Evolutionary conservation across 1,140 invertebrate species (phyloP).

Genomic region (Danaus plexippus): DNA sequence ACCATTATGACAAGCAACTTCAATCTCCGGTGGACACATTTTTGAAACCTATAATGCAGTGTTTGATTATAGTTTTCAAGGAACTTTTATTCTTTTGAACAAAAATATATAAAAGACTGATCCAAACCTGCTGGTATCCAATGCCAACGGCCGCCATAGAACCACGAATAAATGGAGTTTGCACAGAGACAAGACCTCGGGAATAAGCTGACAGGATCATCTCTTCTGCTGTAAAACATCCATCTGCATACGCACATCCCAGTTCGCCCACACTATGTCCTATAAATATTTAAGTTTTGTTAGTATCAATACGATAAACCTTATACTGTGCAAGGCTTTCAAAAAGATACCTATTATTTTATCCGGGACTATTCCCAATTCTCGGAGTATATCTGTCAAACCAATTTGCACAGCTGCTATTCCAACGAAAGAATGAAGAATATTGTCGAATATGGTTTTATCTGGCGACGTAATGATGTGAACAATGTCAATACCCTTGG

Average conservation of each 20-base stretch:
- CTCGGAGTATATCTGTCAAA: slow-evolving; percentile 76
- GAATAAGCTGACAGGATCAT: slow-evolving; percentile 78
- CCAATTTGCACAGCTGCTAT: slow-evolving; percentile 66
- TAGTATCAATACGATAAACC: background rate
- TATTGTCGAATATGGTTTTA: slow-evolving; percentile 23
- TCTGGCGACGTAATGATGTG: slow-evolving; percentile 23
- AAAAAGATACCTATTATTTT: slow-evolving; percentile 21
- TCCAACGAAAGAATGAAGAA: slow-evolving; percentile 22
- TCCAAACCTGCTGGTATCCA: slow-evolving; percentile 66
- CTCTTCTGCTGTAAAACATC: slow-evolving; percentile 83
- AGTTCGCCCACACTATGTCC: slow-evolving; percentile 85
- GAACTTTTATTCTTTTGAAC: background rate
- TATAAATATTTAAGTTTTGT: slow-evolving; percentile 16
- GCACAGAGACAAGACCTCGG: slow-evolving; percentile 21
- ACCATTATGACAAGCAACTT: slow-evolving; percentile 84
- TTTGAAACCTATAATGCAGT: slow-evolving; percentile 51
- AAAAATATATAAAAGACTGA: background rate
- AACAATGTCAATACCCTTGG: slow-evolving; percentile 84
- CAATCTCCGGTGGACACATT: slow-evolving; percentile 75
- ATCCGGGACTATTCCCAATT: slow-evolving; percentile 66
- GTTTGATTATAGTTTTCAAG: background rate
- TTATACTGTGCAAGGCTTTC: background rate
- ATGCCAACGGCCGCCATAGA: slow-evolving; percentile 50
- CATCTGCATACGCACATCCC: slow-evolving; percentile 90
- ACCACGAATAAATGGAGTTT: slow-evolving; percentile 24